Evolutionary conservation across 2,888 invertebrate species (phyloP).

Genomic region (Drosophila meridionalis): DNA sequence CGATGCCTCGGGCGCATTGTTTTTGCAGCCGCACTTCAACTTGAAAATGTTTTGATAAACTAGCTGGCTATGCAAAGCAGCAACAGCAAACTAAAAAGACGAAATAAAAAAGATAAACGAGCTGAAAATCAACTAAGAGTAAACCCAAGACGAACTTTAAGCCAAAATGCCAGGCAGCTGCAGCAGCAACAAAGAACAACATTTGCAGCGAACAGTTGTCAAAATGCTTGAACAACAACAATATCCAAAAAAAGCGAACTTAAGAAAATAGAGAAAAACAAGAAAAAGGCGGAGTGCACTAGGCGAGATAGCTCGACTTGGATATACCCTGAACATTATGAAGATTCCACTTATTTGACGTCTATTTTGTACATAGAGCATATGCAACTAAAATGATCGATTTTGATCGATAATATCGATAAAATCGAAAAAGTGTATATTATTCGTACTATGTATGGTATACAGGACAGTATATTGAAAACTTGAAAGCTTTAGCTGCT

Average conservation of each 20-base stretch:
- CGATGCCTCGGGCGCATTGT: constrained; percentile 65
- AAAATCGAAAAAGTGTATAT: too few species aligned
- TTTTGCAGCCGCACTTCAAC: constrained; percentile 78
- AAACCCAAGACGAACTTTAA: constrained; percentile 61
- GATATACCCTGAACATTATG: too few species aligned
- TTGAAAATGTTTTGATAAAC: constrained; percentile 80
- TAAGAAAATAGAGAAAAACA: not conserved
- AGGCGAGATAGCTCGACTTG: too few species aligned
- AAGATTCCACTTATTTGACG: too few species aligned
- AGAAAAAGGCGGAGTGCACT: not conserved
- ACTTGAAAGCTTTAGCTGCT: too few species aligned
- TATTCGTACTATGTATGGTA: too few species aligned
- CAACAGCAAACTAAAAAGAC: constrained; percentile 9
- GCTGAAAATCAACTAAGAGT: constrained; percentile 23
- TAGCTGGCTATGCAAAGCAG: constrained; percentile 69
- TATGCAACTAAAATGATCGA: too few species aligned
- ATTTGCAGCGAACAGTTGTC: constrained; percentile 59
- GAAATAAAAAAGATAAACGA: not conserved
- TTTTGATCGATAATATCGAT: too few species aligned
- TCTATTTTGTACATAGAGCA: too few species aligned
- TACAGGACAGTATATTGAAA: too few species aligned
- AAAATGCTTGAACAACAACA: constrained; percentile 43
- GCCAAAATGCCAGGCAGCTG: constrained; percentile 65
- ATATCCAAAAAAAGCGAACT: constrained; percentile 2
- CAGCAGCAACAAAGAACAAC: constrained; percentile 47